A percentile compares a stretch with the other conserved stretches of the same genome.
Conservation (phyloP, 2,113 vertebrate genomes). For the Acanthochromis polyacanthus region DNA sequence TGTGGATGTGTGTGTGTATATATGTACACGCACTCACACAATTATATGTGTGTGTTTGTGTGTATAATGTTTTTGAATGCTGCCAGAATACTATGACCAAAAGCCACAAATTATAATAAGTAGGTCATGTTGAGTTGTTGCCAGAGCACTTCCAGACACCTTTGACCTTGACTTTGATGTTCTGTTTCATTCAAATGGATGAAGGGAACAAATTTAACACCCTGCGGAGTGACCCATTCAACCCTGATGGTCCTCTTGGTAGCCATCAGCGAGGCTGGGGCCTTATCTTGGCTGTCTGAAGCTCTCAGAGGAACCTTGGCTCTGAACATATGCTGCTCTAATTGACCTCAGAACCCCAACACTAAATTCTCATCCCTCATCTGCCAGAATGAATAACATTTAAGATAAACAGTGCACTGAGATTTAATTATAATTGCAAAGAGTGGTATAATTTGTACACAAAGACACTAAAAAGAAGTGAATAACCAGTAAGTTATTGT, state of each 20-base stretch:
- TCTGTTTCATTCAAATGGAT: conserved; percentile 50
- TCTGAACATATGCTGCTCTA: conserved; percentile 49
- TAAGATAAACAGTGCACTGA: neutral
- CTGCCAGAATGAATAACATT: conserved; percentile 23
- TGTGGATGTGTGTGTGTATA: no score
- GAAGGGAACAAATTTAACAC: conserved; percentile 43
- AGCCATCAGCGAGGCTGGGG: conserved; percentile 42
- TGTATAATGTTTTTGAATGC: neutral
- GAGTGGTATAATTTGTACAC: conserved; percentile 7
- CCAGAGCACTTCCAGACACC: conserved; percentile 36
- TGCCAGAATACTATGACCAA: conserved; percentile 23
- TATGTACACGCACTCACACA: no score
- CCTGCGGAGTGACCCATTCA: conserved; percentile 46
- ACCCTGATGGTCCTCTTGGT: conserved; percentile 51
- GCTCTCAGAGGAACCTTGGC: conserved; percentile 55
- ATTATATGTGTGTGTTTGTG: no score
- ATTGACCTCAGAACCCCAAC: conserved; percentile 55
- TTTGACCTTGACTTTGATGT: conserved; percentile 60
- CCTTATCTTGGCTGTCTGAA: conserved; percentile 63
- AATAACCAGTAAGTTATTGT: neutral
- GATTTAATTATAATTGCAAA: neutral
- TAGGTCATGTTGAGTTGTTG: conserved; percentile 29
- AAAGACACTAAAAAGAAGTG: neutral
- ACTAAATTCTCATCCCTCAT: conserved; percentile 46
- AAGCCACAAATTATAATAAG: conserved; percentile 11